Conservation (phyloP, 2,113 vertebrate species). For the Trichomycterus rosablanca region DNA sequence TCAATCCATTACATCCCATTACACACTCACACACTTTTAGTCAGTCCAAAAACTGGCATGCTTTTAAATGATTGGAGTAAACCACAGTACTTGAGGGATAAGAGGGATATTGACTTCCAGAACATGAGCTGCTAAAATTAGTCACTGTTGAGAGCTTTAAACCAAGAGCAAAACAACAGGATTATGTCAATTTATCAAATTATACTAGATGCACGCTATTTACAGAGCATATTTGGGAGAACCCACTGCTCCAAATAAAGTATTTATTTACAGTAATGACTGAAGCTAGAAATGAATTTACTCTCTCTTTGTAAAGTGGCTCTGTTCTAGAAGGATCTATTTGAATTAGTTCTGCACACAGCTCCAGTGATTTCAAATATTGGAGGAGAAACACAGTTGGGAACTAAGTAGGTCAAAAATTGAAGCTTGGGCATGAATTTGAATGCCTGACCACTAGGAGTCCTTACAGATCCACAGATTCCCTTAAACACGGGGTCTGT, state of each 20-base stretch:
- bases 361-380: slow-evolving; percentile 40
- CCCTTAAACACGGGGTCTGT: not conserved
- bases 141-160: too few relatives aligned
- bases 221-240: too few relatives aligned
- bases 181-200: too few relatives aligned
- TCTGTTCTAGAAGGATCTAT: slow-evolving; percentile 32
- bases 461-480: slow-evolving; percentile 45
- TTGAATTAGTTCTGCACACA: slow-evolving; percentile 44
- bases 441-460: slow-evolving; percentile 40
- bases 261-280: not conserved
- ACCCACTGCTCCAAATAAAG: not conserved
- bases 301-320: slow-evolving; percentile 16
- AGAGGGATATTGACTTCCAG: too few relatives aligned
- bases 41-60: too few relatives aligned
- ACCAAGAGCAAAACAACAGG: too few relatives aligned
- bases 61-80: too few relatives aligned
- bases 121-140: too few relatives aligned
- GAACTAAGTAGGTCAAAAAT: slow-evolving; percentile 52
- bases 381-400: slow-evolving; percentile 35
- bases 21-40: too few relatives aligned
- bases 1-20: too few relatives aligned
- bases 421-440: slow-evolving; percentile 20
- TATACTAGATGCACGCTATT: too few relatives aligned
- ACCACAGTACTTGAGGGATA: too few relatives aligned
- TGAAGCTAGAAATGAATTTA: not conserved